Base-by-base conservation (phyloP, 2,113 vertebrate species). In the Passer montanus region DNA sequence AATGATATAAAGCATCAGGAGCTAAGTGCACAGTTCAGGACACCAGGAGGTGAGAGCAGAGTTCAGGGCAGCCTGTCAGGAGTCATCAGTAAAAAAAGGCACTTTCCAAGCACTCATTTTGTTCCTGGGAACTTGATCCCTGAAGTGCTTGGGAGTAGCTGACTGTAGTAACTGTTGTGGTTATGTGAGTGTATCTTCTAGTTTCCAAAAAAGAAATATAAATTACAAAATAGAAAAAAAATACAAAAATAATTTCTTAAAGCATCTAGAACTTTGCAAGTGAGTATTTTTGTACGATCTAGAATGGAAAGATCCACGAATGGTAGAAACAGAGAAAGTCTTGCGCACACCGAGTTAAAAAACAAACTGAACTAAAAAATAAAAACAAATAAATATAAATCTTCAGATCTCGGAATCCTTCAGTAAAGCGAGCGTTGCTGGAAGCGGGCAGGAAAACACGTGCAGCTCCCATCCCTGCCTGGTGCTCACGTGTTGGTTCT, bases 121-220 rank as follows among this genome's bases (percentile, higher is more conserved):
- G 8, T 53, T 91, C 28, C 52, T 47, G 44, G 35, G n/a, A 77
- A 30, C 11, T 59, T 21, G 15, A 47, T 87, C 35, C 37, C 16
- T 52, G 35, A 26, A 20, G 16, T 79, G 37, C 58, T 74, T 50
- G 47, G 74, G 60, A 90, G 63, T 1, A 83, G 46, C 43, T 63
- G 55, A 14, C 19, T 88, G 33, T 7, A 58, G 53, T 37, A 59
- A 49, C 31, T 22, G 3, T 24, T 75, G 37, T 23, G 64, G 17
- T 41, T 63, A 43, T 0, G 1, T 3, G 9, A 79, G 15, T 0
- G 0, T 21, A 37, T 74, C 8, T 66, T 12, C 26, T 37, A 12
- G 4, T 64, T 76, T 24, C 17, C 3, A 18, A 41, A n/a, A 35
- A 69, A 26, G 27, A 21, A 78, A 19, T 19, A 9, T 50, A 14